Evolutionary conservation across 2,113 vertebrate genomes (phyloP), one percentile per base, ranked within the genome.

Genomic region (Lepus timidus): DNA sequence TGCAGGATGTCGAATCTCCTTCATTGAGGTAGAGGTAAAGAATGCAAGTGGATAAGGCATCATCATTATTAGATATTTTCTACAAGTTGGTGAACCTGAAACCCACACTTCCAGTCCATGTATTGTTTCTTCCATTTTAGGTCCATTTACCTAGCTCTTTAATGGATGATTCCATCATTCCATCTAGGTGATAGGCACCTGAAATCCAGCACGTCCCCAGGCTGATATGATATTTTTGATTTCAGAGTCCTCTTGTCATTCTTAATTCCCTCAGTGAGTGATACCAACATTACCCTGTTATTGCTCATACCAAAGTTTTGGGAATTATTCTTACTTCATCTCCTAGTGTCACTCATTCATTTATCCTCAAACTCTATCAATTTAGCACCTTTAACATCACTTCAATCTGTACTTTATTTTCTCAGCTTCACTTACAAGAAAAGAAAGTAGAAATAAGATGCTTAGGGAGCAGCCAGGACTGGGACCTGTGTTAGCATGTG

Each of bases 361-460:
- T 83, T 79, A 74, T 78, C 9, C 44, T 13, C n/a, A 49, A 92
- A 64, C 83, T 74, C 61, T 92, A 62, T 58, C 62, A 85, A 0
- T 61, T 82, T 87, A 36, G 13, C 17, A 13, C 55, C 31, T 79
- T n/a, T 58, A 71, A 51, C 29, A 55, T 84, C 73, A 64, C 12
- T 91, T 92, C 7, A 31, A 39, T 81, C 12, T 62, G 27, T 51
- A 20, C 23, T 33, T 85, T 65, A 12, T 83, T 95, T 97, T 83
- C 67, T 7, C 4, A 93, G 51, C 29, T 76, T 19, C 27, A 61
- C 27, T 62, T 88, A 16, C 2, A 92, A 78, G 23, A 83, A 49
- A 0, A 89, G 39, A 13, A 86, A 75, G 55, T 27, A 12, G 39
- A 83, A 93, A 17, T 31, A 36, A 91, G 79, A 4, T 76, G 22